Percentiles rank a stretch among this genome's conserved stretches.
Conservation (phyloP, 2,113 vertebrate species). For the Oxygymnocypris stewartii region DNA sequence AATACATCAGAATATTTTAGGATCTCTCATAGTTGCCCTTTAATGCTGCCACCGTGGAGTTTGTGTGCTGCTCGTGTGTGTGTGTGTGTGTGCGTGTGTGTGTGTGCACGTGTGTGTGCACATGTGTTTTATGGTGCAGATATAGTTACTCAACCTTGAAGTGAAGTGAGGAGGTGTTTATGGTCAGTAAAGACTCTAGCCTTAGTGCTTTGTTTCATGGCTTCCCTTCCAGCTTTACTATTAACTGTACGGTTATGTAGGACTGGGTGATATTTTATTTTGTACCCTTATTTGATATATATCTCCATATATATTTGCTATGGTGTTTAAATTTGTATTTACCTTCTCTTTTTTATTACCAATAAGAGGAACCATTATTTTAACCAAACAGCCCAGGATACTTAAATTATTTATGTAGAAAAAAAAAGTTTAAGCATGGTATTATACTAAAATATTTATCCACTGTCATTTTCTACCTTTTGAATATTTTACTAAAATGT, state of each 20-base stretch:
- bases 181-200: slow-evolving; percentile 32
- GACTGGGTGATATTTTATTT: neutral
- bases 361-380: neutral
- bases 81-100: neutral
- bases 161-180: slow-evolving; percentile 33
- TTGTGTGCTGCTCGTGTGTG: neutral
- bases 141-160: slow-evolving; percentile 40
- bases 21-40: slow-evolving; percentile 54
- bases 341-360: no score
- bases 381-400: neutral
- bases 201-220: slow-evolving; percentile 28
- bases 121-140: slow-evolving; percentile 27
- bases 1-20: slow-evolving; percentile 58
- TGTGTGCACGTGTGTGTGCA: neutral
- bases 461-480: neutral
- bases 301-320: no score
- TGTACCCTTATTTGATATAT: neutral
- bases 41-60: slow-evolving; percentile 31
- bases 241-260: neutral
- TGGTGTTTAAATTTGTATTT: neutral
- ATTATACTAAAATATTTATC: neutral
- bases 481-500: neutral
- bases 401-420: neutral
- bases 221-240: slow-evolving; percentile 12
- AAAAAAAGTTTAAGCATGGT: neutral